These are phyloP conservation scores for Caenorhabditis sp. DNA, from an alignment of 2,888 invertebrate species.

Conservation along the genomic window DNA sequence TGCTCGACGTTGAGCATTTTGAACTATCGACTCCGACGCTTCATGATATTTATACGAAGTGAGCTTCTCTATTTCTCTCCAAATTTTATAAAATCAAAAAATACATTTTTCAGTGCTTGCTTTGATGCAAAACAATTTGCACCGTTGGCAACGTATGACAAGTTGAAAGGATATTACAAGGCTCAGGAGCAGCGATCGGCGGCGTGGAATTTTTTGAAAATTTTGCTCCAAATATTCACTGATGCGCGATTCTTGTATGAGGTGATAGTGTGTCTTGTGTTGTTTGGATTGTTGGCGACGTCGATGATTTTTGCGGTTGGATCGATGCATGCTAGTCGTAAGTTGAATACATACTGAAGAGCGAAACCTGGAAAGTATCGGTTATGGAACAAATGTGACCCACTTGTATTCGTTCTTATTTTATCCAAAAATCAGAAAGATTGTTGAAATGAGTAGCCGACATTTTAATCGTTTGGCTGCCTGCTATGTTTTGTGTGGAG, in stretches of 20 bases:
- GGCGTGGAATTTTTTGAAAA: constrained; percentile 9
- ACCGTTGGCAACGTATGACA: constrained; percentile 11
- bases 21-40: constrained; percentile 19
- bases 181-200: neutral
- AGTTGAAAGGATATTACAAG: constrained; percentile 4
- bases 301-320: neutral
- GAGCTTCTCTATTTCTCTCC: neutral
- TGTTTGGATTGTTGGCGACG: neutral
- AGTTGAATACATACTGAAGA: too few species aligned
- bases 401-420: too few species aligned
- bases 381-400: too few species aligned
- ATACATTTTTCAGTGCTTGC: constrained; percentile 13
- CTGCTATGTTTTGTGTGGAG: too few species aligned
- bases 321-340: too few species aligned
- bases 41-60: constrained; percentile 34
- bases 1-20: constrained; percentile 10
- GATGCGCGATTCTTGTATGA: constrained; percentile 12
- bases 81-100: neutral
- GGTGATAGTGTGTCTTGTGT: neutral
- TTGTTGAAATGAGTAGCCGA: too few species aligned
- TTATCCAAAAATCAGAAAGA: too few species aligned
- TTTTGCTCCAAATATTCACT: constrained; percentile 12
- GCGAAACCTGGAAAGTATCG: too few species aligned
- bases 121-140: constrained; percentile 15
- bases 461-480: too few species aligned